Conservation (phyloP, 2,888 invertebrate species). For the Tiliacea aurago region DNA sequence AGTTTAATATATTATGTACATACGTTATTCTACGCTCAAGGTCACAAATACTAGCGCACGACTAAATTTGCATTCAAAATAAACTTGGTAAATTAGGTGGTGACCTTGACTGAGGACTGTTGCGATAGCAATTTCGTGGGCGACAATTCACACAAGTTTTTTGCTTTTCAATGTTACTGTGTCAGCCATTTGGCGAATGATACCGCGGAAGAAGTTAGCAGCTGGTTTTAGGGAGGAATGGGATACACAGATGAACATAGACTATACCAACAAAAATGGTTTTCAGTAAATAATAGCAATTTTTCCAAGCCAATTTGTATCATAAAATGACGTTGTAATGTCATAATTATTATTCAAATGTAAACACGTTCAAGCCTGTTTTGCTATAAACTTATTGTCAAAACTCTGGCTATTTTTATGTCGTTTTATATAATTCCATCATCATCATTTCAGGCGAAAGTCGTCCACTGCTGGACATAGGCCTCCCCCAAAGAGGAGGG, state of each 20-base stretch:
- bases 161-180: slow-evolving; percentile 16
- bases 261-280: not conserved
- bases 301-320: not conserved
- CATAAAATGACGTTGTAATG: not conserved
- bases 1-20: slow-evolving; percentile 69
- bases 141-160: slow-evolving; percentile 18
- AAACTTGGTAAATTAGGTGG: slow-evolving; percentile 56
- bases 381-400: not conserved
- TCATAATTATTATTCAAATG: too few species aligned
- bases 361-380: too few species aligned
- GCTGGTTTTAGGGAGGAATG: not conserved
- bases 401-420: not conserved
- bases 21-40: slow-evolving; percentile 68
- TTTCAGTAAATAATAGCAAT: not conserved
- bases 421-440: too few species aligned
- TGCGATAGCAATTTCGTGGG: slow-evolving; percentile 31
- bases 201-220: not conserved
- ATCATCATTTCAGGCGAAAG: too few species aligned
- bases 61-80: slow-evolving; percentile 70
- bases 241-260: not conserved
- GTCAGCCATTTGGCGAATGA: not conserved
- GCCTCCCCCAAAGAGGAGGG: too few species aligned
- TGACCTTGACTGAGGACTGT: slow-evolving; percentile 45
- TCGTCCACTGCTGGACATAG: too few species aligned
- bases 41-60: slow-evolving; percentile 71